phyloP scores from a whole-genome alignment of 2,888 invertebrate genomes.

The Congeria kusceri region DNA sequence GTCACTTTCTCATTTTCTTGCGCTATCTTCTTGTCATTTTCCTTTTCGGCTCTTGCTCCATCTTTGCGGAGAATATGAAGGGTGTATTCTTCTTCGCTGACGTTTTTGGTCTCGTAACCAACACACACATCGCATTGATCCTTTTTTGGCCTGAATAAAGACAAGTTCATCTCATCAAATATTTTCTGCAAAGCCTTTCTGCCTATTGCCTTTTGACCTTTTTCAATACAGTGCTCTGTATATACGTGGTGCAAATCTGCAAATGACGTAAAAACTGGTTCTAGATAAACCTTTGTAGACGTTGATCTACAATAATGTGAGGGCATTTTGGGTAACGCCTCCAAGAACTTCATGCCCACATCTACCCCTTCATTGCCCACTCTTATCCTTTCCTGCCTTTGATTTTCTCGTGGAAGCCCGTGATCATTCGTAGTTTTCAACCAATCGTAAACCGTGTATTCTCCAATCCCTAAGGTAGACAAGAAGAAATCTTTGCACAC shows the following conservation, averaged over 20 bases:
- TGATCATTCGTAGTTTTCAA: neutral
- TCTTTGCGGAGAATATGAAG: slow-evolving; percentile 12
- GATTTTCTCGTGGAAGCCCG: slow-evolving; percentile 5
- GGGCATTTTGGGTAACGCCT: slow-evolving; percentile 19
- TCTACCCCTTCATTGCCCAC: too few relatives aligned
- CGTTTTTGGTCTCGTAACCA: slow-evolving; percentile 5
- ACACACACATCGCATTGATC: slow-evolving; percentile 28
- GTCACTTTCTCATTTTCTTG: neutral
- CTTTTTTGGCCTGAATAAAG: slow-evolving; percentile 17
- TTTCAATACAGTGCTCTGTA: neutral
- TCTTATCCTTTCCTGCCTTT: too few relatives aligned
- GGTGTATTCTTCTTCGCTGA: slow-evolving; percentile 9
- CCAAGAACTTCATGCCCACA: slow-evolving; percentile 1
- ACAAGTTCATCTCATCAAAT: slow-evolving; percentile 19
- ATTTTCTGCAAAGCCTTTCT: slow-evolving; percentile 7
- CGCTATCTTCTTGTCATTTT: slow-evolving; percentile 11
- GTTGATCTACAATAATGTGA: slow-evolving; percentile 21
- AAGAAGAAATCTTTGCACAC: slow-evolving; percentile 34
- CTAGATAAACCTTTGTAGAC: slow-evolving; percentile 14
- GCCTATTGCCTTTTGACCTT: neutral
- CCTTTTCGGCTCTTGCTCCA: slow-evolving; percentile 5
- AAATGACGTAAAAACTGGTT: slow-evolving; percentile 1
- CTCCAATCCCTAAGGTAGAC: slow-evolving; percentile 21
- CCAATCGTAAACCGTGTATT: slow-evolving; percentile 38
- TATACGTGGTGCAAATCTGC: slow-evolving; percentile 11